Evolutionary conservation across 2,113 vertebrate species (phyloP), one percentile per base, ranked within the genome.

Genomic region (Nibea coibor): DNA sequence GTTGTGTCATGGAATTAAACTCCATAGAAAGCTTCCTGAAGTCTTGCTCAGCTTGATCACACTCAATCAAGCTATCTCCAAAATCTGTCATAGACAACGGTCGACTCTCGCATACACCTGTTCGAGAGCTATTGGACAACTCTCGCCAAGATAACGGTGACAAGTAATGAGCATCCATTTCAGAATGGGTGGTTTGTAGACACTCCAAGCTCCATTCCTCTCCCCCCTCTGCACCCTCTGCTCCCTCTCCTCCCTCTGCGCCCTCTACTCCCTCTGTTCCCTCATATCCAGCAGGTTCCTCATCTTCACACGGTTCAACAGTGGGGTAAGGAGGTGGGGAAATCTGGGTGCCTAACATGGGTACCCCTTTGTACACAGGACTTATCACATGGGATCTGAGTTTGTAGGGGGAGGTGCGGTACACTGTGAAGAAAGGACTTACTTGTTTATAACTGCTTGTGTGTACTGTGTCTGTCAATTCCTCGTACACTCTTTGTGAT

Each of bases 401-500:
- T 15, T 71, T 90, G 92, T 85, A 90, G 77, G 93, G 92, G 82
- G 88, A 87, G 84, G 94, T 87, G 77, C 85, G 80, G 88, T 94
- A 94, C 80, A 94, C 50, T 68, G 89, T 93, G 86, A 94, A 94
- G 77, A 93, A 90, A 82, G 94, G 92, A 96, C 95, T 96, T 94
- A 96, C 95, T 91, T 92, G 93, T 91, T 93, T 93, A 20, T 75
- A 74, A 87, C 86, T 88, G 71, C 92, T 91, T 75, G 79, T 77
- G 19, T 87, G 86, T 56, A 83, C 76, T 0, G 71, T 75, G 71
- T 90, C 87, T 63, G 87, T 71, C 81, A 86, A 58, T 78, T 94
- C 91, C 51, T 94, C 86, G 76, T 92, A 90, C 72, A 83, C 75
- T 86, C 77, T 78, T 63, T 92, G 76, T 77, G 90, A 82, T 83